phyloP scores from a whole-genome alignment of 1,140 invertebrate species.

The Episyrphus balteatus region DNA sequence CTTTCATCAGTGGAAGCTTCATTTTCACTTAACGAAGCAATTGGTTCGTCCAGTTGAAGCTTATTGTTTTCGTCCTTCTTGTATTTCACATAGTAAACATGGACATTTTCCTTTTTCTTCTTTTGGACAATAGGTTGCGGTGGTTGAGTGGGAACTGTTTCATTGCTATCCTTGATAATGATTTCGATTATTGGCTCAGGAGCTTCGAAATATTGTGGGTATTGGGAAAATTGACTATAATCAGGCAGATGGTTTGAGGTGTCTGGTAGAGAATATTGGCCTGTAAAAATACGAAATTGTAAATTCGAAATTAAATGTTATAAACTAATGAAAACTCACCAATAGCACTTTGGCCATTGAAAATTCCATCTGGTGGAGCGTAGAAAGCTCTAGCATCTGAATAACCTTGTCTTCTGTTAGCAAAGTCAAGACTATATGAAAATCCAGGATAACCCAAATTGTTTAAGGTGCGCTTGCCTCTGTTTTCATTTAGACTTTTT shows the following conservation, averaged over 20 bases:
- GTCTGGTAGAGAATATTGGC: conserved; percentile 17
- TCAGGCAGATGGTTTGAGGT: conserved; percentile 2
- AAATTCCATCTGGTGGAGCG: conserved; percentile 23
- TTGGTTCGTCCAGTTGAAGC: conserved; percentile 31
- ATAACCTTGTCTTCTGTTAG: conserved; percentile 23
- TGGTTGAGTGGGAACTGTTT: conserved; percentile 58
- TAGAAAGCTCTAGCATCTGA: conserved; percentile 14
- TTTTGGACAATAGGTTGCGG: conserved; percentile 41
- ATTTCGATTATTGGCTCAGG: conserved; percentile 85
- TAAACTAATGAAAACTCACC: conserved; percentile 10
- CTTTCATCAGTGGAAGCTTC: conserved; percentile 46
- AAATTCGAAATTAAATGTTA: background rate
- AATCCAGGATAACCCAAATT: conserved; percentile 29
- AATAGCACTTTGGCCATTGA: conserved; percentile 26
- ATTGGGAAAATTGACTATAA: conserved; percentile 13
- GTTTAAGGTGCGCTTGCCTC: conserved; percentile 30
- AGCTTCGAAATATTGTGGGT: conserved; percentile 57
- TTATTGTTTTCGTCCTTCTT: conserved; percentile 61
- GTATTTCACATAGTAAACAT: conserved; percentile 83
- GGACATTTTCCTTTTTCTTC: conserved; percentile 66
- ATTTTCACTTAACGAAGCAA: conserved; percentile 28
- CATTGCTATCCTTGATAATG: conserved; percentile 81
- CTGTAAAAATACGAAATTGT: conserved; percentile 12
- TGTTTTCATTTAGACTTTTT: conserved; percentile 20
- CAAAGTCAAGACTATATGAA: conserved; percentile 23